Conservation (phyloP, 2,888 invertebrate genomes). For the Macrophya alboannulata region DNA sequence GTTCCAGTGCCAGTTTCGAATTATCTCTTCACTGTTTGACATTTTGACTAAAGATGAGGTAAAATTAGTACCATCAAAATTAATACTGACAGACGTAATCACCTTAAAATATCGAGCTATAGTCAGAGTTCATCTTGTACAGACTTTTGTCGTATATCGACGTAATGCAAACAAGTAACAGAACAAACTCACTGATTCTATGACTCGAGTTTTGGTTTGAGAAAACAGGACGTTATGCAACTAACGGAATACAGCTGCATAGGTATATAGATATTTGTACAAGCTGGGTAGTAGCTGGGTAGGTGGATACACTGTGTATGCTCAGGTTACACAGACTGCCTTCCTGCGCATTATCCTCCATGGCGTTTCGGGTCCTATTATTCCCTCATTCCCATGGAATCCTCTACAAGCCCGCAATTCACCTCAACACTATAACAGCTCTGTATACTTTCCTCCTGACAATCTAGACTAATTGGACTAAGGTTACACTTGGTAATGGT, state of each 20-base stretch:
- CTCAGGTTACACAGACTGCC: constrained; percentile 47
- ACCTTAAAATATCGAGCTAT: neutral
- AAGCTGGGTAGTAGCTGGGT: constrained; percentile 21
- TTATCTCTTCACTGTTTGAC: neutral
- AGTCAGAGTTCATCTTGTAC: neutral
- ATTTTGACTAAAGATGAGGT: neutral
- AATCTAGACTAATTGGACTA: constrained; percentile 39
- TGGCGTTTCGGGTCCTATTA: neutral
- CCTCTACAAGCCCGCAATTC: constrained; percentile 14
- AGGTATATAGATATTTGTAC: constrained; percentile 12
- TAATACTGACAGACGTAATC: neutral
- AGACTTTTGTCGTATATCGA: neutral
- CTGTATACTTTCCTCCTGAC: constrained; percentile 25
- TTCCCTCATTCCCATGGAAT: constrained; percentile 16
- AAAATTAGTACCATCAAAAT: neutral
- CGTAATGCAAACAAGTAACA: neutral
- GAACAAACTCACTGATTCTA: constrained; percentile 8
- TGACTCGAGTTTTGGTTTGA: neutral
- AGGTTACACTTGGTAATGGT: constrained; percentile 45
- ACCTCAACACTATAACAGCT: constrained; percentile 13
- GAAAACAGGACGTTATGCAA: neutral
- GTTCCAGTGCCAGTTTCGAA: neutral
- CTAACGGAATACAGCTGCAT: neutral
- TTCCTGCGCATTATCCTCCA: constrained; percentile 12
- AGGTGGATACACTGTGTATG: constrained; percentile 36